phyloP scores from a whole-genome alignment of 2,113 vertebrate species.

The Patagioenas fasciata region DNA sequence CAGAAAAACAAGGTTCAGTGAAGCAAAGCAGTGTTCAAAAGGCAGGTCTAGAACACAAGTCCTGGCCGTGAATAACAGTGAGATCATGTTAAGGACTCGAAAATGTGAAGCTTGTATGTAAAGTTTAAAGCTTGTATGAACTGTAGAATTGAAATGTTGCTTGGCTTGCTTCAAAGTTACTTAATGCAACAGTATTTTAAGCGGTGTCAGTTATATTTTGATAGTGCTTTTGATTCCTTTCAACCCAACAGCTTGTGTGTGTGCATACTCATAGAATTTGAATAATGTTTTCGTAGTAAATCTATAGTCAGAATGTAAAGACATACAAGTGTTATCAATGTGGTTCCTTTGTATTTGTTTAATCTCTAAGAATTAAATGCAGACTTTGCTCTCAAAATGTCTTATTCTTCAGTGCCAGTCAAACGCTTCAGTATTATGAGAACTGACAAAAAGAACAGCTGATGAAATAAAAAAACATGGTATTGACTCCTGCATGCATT shows the following conservation, averaged over 20 bases:
- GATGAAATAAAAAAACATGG: background rate
- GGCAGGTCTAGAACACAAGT: background rate
- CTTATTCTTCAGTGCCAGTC: background rate
- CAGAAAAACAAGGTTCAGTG: background rate
- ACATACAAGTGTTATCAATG: background rate
- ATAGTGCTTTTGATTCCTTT: background rate
- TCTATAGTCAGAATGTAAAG: background rate
- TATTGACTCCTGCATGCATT: constrained; percentile 15
- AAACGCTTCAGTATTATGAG: background rate
- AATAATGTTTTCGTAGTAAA: background rate
- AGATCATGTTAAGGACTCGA: background rate
- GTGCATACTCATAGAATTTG: background rate
- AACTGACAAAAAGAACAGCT: background rate
- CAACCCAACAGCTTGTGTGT: background rate
- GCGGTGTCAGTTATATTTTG: background rate
- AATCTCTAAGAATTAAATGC: background rate
- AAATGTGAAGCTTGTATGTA: background rate
- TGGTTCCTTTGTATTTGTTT: background rate
- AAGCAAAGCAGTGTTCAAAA: background rate
- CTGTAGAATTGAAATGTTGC: background rate
- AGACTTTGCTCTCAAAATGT: background rate
- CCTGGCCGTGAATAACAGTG: background rate
- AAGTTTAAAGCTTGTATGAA: background rate
- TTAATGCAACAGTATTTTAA: background rate
- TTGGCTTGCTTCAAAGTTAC: background rate